A percentile compares a stretch with the other conserved stretches of the same genome.
phyloP scores from a whole-genome alignment of 2,113 vertebrate species.

The Bagarius yarrelli region DNA sequence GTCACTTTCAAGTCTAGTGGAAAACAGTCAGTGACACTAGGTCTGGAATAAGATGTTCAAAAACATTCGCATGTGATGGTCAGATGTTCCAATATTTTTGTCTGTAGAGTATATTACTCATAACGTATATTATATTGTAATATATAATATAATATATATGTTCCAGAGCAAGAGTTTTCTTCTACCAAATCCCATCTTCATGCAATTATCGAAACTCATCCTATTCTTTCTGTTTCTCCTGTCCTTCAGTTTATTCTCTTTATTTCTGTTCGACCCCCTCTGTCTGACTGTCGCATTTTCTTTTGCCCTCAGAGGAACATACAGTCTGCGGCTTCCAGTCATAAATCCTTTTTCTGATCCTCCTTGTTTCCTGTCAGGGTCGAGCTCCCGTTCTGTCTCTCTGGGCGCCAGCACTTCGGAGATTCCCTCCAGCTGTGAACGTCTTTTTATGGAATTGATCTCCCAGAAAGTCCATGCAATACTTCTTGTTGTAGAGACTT shows the following conservation, averaged over 20 bases:
- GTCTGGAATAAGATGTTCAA: no score
- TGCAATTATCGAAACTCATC: slow-evolving; percentile 19
- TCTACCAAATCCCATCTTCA: background rate
- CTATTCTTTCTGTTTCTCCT: background rate
- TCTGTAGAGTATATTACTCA: no score
- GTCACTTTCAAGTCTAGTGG: no score
- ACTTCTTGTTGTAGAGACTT: background rate
- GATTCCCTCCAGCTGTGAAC: slow-evolving; percentile 36
- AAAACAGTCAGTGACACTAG: no score
- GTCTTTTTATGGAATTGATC: slow-evolving; percentile 38
- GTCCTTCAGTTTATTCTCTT: slow-evolving; percentile 29
- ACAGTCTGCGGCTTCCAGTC: slow-evolving; percentile 37
- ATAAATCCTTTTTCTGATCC: slow-evolving; percentile 51
- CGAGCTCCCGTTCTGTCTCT: slow-evolving; percentile 48
- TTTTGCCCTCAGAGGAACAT: slow-evolving; percentile 37
- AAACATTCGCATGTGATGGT: no score
- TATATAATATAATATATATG: no score
- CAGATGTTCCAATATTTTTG: no score
- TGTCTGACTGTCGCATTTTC: slow-evolving; percentile 26
- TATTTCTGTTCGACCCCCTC: slow-evolving; percentile 16
- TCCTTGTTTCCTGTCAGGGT: slow-evolving; percentile 50
- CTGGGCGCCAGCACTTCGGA: slow-evolving; percentile 22
- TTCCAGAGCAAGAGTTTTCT: no score
- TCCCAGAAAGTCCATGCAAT: slow-evolving; percentile 32
- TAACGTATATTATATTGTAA: no score